A percentile compares a stretch with the other conserved stretches of the same genome.
Conservation (phyloP, 2,797 vertebrate species). For the Sternarchorhynchus goeldii region DNA sequence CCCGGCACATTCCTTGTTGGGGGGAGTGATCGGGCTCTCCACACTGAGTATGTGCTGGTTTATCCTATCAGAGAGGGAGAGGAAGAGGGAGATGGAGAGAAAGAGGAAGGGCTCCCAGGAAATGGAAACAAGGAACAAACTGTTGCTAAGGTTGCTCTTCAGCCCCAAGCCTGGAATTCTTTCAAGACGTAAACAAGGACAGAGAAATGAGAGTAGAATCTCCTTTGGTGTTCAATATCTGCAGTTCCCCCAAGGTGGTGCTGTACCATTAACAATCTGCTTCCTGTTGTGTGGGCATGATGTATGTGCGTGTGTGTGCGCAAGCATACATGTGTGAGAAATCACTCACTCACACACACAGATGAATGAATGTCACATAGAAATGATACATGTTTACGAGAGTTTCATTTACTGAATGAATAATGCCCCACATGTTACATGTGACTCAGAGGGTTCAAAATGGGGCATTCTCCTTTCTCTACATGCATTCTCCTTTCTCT, state of each 20-base stretch:
- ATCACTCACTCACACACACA: slow-evolving; percentile 3
- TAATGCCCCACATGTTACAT: slow-evolving; percentile 8
- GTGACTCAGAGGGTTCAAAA: slow-evolving; percentile 37
- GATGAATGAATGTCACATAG: slow-evolving; percentile 26
- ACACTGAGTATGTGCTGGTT: slow-evolving; percentile 24
- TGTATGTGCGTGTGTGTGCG: neutral
- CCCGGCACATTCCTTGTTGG: slow-evolving; percentile 11
- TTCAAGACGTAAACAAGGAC: slow-evolving; percentile 37
- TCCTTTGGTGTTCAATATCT: slow-evolving; percentile 12
- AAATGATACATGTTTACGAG: slow-evolving; percentile 30
- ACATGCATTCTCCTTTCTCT: slow-evolving; percentile 16
- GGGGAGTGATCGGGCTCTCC: slow-evolving; percentile 33
- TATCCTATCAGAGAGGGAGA: neutral
- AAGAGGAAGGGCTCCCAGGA: neutral
- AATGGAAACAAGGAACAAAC: slow-evolving; percentile 16
- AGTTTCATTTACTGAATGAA: slow-evolving; percentile 38
- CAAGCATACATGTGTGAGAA: neutral
- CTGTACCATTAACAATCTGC: slow-evolving; percentile 54
- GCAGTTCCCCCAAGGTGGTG: slow-evolving; percentile 59
- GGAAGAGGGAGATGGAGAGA: slow-evolving; percentile 28
- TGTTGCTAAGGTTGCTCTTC: neutral
- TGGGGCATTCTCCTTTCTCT: slow-evolving; percentile 3
- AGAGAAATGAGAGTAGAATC: slow-evolving; percentile 8
- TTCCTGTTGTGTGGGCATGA: neutral
- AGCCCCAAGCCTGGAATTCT: slow-evolving; percentile 30